Evolutionary conservation across 2,888 invertebrate species (phyloP).

Genomic region (Cerastis rubricosa): DNA sequence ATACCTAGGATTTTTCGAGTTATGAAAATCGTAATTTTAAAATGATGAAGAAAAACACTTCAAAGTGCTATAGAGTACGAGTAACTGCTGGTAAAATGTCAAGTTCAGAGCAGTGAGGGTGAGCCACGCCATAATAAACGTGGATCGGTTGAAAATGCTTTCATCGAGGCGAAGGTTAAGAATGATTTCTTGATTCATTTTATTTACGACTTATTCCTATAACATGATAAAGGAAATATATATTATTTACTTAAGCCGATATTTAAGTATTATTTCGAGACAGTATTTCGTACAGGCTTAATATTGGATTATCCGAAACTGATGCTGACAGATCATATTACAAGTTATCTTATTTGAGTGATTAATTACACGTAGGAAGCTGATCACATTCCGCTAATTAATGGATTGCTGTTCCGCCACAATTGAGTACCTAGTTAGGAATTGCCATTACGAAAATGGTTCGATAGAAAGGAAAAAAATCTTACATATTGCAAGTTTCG

Average conservation of each 20-base stretch:
- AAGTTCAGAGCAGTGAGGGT: neutral
- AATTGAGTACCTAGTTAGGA: constrained; percentile 18
- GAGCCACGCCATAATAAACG: neutral
- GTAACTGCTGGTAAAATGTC: neutral
- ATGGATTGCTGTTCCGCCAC: constrained; percentile 26
- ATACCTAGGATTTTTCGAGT: neutral
- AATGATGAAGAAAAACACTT: neutral
- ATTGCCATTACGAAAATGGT: neutral
- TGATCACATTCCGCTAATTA: constrained; percentile 44
- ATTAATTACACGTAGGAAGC: constrained; percentile 39
- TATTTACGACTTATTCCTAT: neutral
- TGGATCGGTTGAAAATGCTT: too few species aligned
- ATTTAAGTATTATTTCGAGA: neutral
- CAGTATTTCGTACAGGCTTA: constrained; percentile 16
- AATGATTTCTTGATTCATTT: neutral
- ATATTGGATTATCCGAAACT: constrained; percentile 18
- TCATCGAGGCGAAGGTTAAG: too few species aligned
- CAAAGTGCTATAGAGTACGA: neutral
- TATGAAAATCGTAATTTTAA: neutral
- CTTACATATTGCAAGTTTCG: constrained; percentile 9
- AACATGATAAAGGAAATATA: neutral
- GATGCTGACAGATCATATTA: constrained; percentile 27
- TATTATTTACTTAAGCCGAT: neutral
- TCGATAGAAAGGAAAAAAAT: constrained; percentile 12
- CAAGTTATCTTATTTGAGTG: constrained; percentile 31